Conservation (phyloP, 2,888 invertebrate species). For the Rhamnusium bicolor region DNA sequence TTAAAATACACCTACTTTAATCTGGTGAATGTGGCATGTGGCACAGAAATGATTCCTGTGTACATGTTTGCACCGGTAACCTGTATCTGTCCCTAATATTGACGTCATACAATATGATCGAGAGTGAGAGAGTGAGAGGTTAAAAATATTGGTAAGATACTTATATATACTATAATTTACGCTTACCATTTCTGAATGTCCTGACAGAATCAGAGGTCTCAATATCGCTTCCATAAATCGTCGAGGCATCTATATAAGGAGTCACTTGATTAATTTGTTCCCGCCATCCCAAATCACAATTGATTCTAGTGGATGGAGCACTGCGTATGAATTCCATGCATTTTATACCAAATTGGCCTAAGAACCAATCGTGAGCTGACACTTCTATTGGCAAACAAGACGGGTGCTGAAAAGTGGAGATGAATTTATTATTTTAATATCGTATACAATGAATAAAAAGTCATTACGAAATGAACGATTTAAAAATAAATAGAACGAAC, state of each 20-base stretch:
- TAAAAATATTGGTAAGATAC: too few relatives aligned
- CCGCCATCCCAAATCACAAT: constrained; percentile 86
- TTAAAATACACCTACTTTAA: too few relatives aligned
- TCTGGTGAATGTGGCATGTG: too few relatives aligned
- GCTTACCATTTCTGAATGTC: constrained; percentile 81
- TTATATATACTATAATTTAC: too few relatives aligned
- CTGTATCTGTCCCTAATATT: too few relatives aligned
- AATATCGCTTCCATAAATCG: constrained; percentile 85
- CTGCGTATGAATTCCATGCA: constrained; percentile 90
- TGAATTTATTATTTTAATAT: not conserved
- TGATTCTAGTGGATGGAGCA: constrained; percentile 84
- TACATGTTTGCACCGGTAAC: too few relatives aligned
- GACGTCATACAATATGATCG: too few relatives aligned
- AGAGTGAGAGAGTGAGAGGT: too few relatives aligned
- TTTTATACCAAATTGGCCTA: constrained; percentile 79
- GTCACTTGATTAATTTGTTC: constrained; percentile 91
- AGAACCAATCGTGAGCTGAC: constrained; percentile 81
- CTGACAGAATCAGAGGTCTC: constrained; percentile 83
- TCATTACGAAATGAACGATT: too few relatives aligned
- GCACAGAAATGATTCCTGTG: too few relatives aligned
- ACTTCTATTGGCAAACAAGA: constrained; percentile 89
- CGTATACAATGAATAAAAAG: too few relatives aligned
- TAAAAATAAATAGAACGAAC: too few relatives aligned
- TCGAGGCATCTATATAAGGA: constrained; percentile 86
- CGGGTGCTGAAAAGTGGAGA: constrained; percentile 78